These are phyloP conservation scores for Sebastes elongatus DNA, from an alignment of 2,797 vertebrate genomes.

Conservation along the genomic window DNA sequence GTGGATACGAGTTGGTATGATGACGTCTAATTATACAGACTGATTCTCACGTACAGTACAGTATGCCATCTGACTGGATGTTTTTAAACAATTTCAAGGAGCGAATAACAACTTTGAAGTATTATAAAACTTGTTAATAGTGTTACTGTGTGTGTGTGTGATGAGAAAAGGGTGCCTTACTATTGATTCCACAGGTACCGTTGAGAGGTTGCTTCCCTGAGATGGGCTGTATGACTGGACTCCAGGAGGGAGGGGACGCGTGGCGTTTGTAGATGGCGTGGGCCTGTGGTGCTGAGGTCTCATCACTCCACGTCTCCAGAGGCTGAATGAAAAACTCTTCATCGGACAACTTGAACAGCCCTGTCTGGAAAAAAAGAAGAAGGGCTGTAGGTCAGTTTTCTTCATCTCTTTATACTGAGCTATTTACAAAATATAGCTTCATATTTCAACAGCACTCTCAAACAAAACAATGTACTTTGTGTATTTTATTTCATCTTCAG, in stretches of 20 bases:
- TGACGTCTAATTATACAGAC: not conserved
- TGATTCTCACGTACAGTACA: not conserved
- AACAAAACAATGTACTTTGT: not conserved
- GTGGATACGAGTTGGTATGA: not conserved
- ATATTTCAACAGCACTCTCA: not conserved
- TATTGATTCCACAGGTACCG: constrained; percentile 84
- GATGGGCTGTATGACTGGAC: constrained; percentile 50
- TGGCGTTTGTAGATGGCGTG: constrained; percentile 92
- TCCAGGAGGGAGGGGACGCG: constrained; percentile 21
- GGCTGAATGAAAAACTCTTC: constrained; percentile 96
- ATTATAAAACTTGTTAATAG: not conserved
- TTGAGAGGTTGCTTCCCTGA: constrained; percentile 52
- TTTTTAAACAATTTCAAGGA: not conserved
- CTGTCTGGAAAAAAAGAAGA: constrained; percentile 81
- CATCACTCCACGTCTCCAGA: constrained; percentile 58
- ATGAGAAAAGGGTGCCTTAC: constrained; percentile 67
- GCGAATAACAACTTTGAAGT: not conserved
- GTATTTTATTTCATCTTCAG: not conserved
- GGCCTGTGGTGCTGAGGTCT: constrained; percentile 76
- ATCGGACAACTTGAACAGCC: constrained; percentile 88
- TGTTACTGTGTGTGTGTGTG: not conserved
- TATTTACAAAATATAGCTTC: not conserved
- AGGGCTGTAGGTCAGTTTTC: not conserved
- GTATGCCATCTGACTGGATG: not conserved
- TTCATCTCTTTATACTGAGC: not conserved